These are phyloP conservation scores for Callorhinus ursinus DNA, from an alignment of 2,113 vertebrate genomes.

Conservation along the genomic window DNA sequence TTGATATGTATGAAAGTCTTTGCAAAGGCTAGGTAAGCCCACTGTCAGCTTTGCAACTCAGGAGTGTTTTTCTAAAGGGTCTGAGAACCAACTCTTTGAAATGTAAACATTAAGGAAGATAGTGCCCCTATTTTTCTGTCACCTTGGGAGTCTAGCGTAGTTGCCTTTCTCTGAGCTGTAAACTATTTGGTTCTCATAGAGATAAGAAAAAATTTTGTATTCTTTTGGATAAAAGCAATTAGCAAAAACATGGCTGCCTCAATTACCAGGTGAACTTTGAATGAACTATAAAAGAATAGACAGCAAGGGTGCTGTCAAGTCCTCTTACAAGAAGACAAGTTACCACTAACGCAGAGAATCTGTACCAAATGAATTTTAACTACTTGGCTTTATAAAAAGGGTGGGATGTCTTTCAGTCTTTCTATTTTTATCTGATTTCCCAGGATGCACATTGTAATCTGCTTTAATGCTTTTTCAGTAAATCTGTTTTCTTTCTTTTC, in stretches of 20 bases:
- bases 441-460: not conserved
- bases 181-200: constrained; percentile 32
- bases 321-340: not conserved
- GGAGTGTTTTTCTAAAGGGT: not conserved
- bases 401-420: not conserved
- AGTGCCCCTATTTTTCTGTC: not conserved
- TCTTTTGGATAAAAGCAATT: constrained; percentile 19
- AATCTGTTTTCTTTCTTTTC: constrained; percentile 1
- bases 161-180: not conserved
- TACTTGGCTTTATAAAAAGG: not conserved
- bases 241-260: not conserved
- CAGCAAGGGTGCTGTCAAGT: not conserved
- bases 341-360: constrained; percentile 39
- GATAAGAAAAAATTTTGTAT: constrained; percentile 9
- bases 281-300: constrained; percentile 44
- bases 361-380: constrained; percentile 16
- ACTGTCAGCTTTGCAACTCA: not conserved
- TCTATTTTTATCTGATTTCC: constrained; percentile 27
- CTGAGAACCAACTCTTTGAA: constrained; percentile 18
- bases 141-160: not conserved
- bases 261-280: constrained; percentile 46
- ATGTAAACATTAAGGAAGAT: not conserved
- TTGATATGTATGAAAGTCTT: constrained; percentile 1
- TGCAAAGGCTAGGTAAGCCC: not conserved
- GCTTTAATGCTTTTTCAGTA: not conserved